Conservation (phyloP, 2,797 vertebrate species). For the Darevskia mixta region DNA sequence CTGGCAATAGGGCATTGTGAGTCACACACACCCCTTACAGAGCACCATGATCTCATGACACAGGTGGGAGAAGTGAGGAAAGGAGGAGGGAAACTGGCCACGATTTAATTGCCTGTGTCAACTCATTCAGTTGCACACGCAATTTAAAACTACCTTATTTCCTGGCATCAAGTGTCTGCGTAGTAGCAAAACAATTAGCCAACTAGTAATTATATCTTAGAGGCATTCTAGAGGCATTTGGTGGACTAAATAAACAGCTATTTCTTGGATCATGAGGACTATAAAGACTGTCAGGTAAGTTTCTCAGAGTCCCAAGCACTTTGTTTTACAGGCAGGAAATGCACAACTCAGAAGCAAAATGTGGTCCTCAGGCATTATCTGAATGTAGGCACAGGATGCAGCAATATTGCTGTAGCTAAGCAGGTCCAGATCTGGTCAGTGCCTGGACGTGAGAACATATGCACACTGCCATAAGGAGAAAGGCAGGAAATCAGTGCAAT, state of each 20-base stretch:
- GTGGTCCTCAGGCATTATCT: background rate
- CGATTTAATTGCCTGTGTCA: background rate
- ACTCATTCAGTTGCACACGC: background rate
- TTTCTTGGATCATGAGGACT: too few relatives aligned
- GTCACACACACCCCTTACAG: background rate
- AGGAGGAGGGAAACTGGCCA: background rate
- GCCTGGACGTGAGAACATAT: too few relatives aligned
- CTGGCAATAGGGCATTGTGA: background rate
- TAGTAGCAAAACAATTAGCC: background rate
- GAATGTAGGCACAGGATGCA: too few relatives aligned
- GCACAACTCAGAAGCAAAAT: fast-evolving
- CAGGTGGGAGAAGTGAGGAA: background rate
- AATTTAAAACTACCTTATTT: background rate
- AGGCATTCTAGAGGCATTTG: too few relatives aligned
- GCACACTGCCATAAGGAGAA: too few relatives aligned
- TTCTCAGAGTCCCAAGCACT: background rate
- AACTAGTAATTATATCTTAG: background rate
- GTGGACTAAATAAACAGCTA: background rate
- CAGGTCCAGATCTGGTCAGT: too few relatives aligned
- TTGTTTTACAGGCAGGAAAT: constrained; percentile 13
- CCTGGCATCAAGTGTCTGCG: background rate
- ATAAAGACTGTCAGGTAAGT: background rate
- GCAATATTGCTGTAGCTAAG: too few relatives aligned
- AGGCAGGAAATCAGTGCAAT: too few relatives aligned
- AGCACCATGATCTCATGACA: background rate